Evolutionary conservation across 1,140 invertebrate genomes (phyloP), one percentile per base, ranked within the genome.

Genomic region (Venustaconcha ellipsiformis): DNA sequence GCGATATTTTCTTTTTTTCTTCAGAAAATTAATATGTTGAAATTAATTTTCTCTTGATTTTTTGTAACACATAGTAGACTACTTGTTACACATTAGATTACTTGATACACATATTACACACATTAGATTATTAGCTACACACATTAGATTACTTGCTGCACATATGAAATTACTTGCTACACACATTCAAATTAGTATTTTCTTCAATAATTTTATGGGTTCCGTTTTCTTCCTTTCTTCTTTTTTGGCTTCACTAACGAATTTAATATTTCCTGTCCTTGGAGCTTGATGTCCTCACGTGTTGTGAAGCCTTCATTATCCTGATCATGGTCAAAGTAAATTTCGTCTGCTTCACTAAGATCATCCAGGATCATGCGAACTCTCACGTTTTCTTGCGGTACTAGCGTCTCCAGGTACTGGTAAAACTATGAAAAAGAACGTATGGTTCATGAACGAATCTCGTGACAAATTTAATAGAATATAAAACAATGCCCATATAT

Each of bases 261-360:
- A 57, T 79, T 74, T 2, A 83, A 71, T 11, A 82, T 72, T 17
- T 84, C 79, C 59, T 74, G 66, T 30, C 80, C 83, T 26, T 70
- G 67, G 30, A 71, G 58, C 65, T 84, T 84, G 56, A 82, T 80
- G 18, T 80, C 81, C 13, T 84, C 83, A 59, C 83, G 58, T n/a
- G 79, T 68, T 14, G 82, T 60, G 48, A 76, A 67, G n/a, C 79
- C 81, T 13, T 84, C 83, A 56, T 84, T 84, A 70, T 84, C 83
- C 62, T 80, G 78, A 67, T 82, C 83, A 48, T 80, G 81, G 74
- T 84, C 83, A 56, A 82, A 84, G 56, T 76, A 78, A 71, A 81
- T 82, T 13, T 82, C 81, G 37, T 84, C 82, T n/a, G 60, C 69
- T 48, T 83, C 82, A 67, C 80, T 80, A 64, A 72, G 59, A 17